Evolutionary conservation across 2,888 invertebrate species (phyloP).

Genomic region (Drosophila borealis): DNA sequence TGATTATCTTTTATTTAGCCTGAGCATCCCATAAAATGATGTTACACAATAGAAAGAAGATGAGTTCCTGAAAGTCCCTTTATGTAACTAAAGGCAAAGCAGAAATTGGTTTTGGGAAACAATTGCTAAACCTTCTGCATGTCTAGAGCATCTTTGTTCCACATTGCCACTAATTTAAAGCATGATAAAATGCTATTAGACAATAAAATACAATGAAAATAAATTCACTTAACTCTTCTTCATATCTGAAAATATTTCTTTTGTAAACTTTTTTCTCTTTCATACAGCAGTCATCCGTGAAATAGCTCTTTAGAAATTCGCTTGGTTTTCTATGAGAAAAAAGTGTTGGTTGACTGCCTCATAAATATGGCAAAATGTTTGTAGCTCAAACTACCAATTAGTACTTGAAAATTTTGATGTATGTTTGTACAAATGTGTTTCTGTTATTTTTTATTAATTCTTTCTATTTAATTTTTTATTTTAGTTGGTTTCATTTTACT

Average conservation of each 20-base stretch:
- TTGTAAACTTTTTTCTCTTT: constrained; percentile 9
- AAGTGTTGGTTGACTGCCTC: constrained; percentile 19
- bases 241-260: neutral
- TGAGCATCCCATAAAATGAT: too few species aligned
- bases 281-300: constrained; percentile 3
- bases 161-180: neutral
- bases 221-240: constrained; percentile 5
- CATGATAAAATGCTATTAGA: constrained; percentile 15
- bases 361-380: constrained; percentile 29
- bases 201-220: constrained; percentile 16
- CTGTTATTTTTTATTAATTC: neutral
- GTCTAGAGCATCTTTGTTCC: neutral
- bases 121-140: neutral
- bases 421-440: constrained; percentile 49
- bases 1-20: too few species aligned
- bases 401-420: constrained; percentile 54
- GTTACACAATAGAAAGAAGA: too few species aligned
- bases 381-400: constrained; percentile 46
- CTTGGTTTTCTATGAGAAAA: constrained; percentile 11
- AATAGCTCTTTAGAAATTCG: neutral
- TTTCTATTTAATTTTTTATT: constrained; percentile 3
- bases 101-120: neutral
- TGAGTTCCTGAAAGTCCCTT: too few species aligned
- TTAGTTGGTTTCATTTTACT: constrained; percentile 12
- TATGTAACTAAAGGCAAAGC: too few species aligned